Conservation (phyloP, 2,888 invertebrate genomes). For the Tetheella fluctuosa region DNA sequence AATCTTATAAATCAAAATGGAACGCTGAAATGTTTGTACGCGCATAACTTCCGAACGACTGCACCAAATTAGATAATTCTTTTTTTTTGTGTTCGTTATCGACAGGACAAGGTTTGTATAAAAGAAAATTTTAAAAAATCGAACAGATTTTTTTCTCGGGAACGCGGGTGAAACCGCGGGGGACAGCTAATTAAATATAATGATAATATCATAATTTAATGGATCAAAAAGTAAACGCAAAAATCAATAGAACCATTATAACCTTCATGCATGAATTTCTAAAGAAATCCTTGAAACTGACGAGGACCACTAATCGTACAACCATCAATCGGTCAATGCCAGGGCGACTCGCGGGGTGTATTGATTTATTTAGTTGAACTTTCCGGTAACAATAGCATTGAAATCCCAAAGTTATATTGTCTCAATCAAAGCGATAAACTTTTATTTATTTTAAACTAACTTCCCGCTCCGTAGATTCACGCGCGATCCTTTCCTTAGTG, state of each 20-base stretch:
- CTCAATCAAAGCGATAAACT: neutral
- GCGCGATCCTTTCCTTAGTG: no score
- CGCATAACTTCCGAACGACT: no score
- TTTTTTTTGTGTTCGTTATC: no score
- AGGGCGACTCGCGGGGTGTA: conserved; percentile 2
- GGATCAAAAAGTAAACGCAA: neutral
- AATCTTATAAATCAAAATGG: no score
- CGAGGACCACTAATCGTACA: neutral
- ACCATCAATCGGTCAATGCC: neutral
- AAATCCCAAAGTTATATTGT: neutral
- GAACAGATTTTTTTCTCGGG: no score
- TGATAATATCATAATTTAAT: neutral
- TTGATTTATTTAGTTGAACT: neutral
- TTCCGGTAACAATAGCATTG: neutral
- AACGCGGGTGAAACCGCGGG: no score
- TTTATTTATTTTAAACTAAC: neutral
- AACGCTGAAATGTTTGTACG: no score
- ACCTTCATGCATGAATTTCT: neutral
- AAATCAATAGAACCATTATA: neutral
- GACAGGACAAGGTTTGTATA: no score
- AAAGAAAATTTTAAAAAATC: no score
- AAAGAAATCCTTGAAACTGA: neutral
- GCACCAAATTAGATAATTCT: no score
- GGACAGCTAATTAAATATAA: no score
- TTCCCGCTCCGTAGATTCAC: no score